Conservation (phyloP, 1,140 invertebrate genomes). For the Triops longicaudatus region DNA sequence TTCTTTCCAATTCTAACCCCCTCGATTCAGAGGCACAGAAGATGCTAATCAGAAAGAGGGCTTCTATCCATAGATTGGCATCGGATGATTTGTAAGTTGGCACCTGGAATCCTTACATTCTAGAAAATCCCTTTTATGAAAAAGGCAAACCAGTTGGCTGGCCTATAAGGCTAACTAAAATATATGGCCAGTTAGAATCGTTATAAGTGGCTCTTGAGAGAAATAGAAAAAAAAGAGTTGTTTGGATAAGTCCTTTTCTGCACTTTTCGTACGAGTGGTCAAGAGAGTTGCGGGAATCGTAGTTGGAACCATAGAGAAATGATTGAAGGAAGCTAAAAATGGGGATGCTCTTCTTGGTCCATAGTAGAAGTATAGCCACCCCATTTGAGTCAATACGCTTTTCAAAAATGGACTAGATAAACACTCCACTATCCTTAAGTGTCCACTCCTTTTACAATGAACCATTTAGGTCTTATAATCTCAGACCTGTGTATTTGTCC, state of each 20-base stretch:
- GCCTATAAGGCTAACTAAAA: not conserved
- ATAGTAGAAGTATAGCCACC: not conserved
- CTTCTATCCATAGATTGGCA: not conserved
- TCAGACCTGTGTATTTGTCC: not conserved
- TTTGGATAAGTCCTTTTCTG: not conserved
- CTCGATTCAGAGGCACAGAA: not conserved
- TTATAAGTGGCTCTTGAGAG: not conserved
- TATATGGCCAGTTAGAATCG: not conserved
- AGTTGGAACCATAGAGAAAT: not conserved
- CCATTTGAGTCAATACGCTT: not conserved
- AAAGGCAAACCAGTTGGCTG: not conserved
- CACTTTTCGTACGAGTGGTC: not conserved
- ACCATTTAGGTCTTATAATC: not conserved
- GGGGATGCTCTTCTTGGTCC: not conserved
- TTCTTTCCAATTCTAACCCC: not conserved
- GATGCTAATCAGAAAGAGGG: not conserved
- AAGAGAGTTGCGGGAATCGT: not conserved
- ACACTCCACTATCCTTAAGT: not conserved
- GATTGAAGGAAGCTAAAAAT: not conserved
- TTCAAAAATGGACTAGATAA: not conserved
- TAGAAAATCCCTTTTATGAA: not conserved
- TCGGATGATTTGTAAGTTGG: slow-evolving; percentile 15
- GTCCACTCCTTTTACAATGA: not conserved
- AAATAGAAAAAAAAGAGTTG: not conserved
- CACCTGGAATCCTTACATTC: not conserved